phyloP scores from a whole-genome alignment of 2,888 invertebrate genomes.

The Agrochola lychnidis region DNA sequence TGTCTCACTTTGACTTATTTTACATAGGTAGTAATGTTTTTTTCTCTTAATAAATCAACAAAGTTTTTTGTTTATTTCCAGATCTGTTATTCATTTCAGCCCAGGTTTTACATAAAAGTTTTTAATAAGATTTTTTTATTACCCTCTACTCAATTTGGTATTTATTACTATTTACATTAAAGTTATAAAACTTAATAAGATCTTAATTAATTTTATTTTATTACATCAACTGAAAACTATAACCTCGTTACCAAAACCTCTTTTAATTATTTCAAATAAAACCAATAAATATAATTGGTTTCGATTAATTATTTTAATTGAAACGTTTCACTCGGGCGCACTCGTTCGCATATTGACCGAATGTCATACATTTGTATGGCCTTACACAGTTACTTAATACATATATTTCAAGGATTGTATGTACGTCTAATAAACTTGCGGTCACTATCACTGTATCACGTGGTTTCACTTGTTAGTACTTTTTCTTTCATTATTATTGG shows the following conservation, averaged over 20 bases:
- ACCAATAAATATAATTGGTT: conserved; percentile 8
- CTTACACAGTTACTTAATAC: conserved; percentile 51
- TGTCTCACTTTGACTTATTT: background rate
- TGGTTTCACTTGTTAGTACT: conserved; percentile 28
- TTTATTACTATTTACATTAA: background rate
- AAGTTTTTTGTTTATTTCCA: background rate
- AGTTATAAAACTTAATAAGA: background rate
- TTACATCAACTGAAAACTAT: background rate
- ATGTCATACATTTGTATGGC: conserved; percentile 39
- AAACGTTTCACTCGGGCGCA: conserved; percentile 3
- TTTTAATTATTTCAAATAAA: conserved; percentile 21
- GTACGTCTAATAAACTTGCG: conserved; percentile 47
- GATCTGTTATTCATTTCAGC: background rate
- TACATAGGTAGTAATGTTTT: background rate
- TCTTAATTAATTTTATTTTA: conserved; percentile 8
- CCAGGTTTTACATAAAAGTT: too few relatives aligned
- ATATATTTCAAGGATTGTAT: conserved; percentile 53
- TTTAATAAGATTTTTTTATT: background rate
- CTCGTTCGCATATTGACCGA: conserved; percentile 22
- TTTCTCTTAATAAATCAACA: background rate
- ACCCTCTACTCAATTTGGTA: background rate
- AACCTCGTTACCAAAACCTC: conserved; percentile 7
- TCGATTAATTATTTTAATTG: conserved; percentile 37
- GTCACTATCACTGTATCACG: conserved; percentile 42
- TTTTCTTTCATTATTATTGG: conserved; percentile 50